Evolutionary conservation across 2,113 vertebrate genomes (phyloP).

Genomic region (Myrmecobius fasciatus): DNA sequence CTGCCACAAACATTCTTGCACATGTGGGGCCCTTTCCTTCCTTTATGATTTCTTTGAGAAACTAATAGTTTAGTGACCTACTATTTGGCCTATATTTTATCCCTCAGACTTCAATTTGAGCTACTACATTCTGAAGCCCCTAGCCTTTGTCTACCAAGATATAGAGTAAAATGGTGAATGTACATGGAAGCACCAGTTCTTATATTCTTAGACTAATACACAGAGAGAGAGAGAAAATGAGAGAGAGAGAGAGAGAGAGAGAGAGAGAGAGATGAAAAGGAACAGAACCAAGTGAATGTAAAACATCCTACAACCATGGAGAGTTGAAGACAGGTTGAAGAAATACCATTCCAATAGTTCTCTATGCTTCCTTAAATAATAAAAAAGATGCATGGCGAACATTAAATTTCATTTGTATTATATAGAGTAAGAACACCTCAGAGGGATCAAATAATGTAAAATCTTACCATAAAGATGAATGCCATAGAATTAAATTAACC

Average conservation of each 20-base stretch:
- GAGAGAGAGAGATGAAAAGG: slow-evolving; percentile 34
- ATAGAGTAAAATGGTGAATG: background rate
- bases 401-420: slow-evolving; percentile 42
- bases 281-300: slow-evolving; percentile 15
- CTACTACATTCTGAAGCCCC: background rate
- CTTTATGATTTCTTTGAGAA: too few species aligned
- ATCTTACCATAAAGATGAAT: slow-evolving; percentile 6
- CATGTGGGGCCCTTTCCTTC: too few species aligned
- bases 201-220: background rate
- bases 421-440: background rate
- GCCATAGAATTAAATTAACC: background rate
- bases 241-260: too few species aligned
- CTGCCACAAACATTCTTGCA: too few species aligned
- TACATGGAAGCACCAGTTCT: background rate
- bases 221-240: too few species aligned
- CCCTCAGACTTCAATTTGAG: background rate
- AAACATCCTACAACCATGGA: slow-evolving; percentile 8
- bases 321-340: background rate
- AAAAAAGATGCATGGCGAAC: background rate
- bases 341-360: background rate
- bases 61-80: background rate
- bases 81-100: background rate
- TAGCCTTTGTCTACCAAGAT: background rate
- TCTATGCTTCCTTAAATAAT: background rate
- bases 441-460: slow-evolving; percentile 12